Conservation (phyloP, 2,113 vertebrate species). For the Miniopterus natalensis region DNA sequence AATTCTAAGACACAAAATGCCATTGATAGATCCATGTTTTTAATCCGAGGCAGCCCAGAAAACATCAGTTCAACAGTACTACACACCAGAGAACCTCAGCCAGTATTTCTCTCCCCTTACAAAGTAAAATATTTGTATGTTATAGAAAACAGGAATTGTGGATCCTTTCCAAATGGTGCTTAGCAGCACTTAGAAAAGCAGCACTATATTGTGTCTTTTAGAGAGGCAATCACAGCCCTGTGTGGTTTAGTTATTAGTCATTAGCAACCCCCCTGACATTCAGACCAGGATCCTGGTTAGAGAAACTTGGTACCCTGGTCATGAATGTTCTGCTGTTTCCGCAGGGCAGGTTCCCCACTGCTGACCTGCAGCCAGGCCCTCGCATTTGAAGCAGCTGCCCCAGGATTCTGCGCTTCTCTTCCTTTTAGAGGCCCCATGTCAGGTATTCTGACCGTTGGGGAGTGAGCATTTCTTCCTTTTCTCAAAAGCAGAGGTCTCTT, state of each 20-base stretch:
- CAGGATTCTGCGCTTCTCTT: background rate
- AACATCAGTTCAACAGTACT: conserved; percentile 85
- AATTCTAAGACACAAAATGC: conserved; percentile 80
- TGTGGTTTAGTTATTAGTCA: background rate
- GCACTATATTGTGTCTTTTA: background rate
- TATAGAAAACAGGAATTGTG: conserved; percentile 70
- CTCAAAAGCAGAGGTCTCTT: background rate
- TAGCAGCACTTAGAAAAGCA: conserved; percentile 39
- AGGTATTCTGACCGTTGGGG: background rate
- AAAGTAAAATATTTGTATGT: conserved; percentile 75
- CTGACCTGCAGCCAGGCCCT: background rate
- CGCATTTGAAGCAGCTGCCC: background rate
- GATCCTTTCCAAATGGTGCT: conserved; percentile 66
- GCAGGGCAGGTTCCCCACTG: no score
- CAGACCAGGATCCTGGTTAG: background rate
- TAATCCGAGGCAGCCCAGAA: conserved; percentile 79
- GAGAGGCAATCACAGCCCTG: conserved; percentile 9
- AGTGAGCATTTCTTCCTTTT: background rate
- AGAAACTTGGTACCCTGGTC: background rate
- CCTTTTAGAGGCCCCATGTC: background rate
- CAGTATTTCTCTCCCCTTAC: conserved; percentile 59
- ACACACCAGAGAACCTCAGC: conserved; percentile 72
- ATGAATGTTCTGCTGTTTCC: background rate
- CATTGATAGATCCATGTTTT: conserved; percentile 82
- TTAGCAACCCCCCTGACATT: conserved; percentile 48